Percentiles rank a stretch among this genome's conserved stretches.
Conservation (phyloP, 2,113 vertebrate species). For the Xenopus borealis region DNA sequence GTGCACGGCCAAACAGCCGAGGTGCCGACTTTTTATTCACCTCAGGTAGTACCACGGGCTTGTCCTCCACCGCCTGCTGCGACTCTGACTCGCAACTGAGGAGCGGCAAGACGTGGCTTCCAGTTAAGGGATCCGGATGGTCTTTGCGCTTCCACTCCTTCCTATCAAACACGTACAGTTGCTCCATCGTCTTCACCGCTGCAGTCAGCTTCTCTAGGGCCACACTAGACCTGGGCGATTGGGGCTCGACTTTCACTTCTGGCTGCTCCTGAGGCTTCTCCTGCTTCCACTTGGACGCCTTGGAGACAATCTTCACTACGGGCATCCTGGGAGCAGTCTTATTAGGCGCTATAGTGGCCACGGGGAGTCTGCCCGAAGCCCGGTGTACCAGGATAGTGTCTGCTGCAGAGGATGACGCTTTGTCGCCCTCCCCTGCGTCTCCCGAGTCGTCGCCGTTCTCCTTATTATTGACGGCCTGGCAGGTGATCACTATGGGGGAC, state of each 20-base stretch:
- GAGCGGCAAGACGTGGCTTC: slow-evolving; percentile 84
- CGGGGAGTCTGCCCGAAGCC: slow-evolving; percentile 63
- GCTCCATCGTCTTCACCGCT: slow-evolving; percentile 92
- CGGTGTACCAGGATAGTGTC: slow-evolving; percentile 67
- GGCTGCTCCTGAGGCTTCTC: slow-evolving; percentile 63
- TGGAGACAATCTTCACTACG: slow-evolving; percentile 71
- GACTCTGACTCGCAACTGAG: slow-evolving; percentile 68
- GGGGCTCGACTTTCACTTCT: slow-evolving; percentile 49
- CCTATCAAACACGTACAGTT: slow-evolving; percentile 84
- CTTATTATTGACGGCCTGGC: slow-evolving; percentile 80
- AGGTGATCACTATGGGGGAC: slow-evolving; percentile 90
- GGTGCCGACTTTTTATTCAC: slow-evolving; percentile 32
- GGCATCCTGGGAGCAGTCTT: slow-evolving; percentile 63
- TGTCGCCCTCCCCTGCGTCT: slow-evolving; percentile 46
- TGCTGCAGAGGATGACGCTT: slow-evolving; percentile 45
- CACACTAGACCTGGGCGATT: slow-evolving; percentile 51
- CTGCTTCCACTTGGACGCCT: slow-evolving; percentile 58
- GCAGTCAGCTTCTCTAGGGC: slow-evolving; percentile 89
- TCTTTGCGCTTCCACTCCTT: slow-evolving; percentile 90
- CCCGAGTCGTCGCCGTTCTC: slow-evolving; percentile 50
- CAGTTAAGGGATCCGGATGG: slow-evolving; percentile 66
- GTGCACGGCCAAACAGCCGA: not conserved
- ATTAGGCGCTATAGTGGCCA: slow-evolving; percentile 67
- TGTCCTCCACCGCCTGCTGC: not conserved
- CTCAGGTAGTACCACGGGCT: slow-evolving; percentile 20